A percentile compares a stretch with the other conserved stretches of the same genome.
Conservation (phyloP, 2,888 invertebrate genomes). For the Biston betularia region DNA sequence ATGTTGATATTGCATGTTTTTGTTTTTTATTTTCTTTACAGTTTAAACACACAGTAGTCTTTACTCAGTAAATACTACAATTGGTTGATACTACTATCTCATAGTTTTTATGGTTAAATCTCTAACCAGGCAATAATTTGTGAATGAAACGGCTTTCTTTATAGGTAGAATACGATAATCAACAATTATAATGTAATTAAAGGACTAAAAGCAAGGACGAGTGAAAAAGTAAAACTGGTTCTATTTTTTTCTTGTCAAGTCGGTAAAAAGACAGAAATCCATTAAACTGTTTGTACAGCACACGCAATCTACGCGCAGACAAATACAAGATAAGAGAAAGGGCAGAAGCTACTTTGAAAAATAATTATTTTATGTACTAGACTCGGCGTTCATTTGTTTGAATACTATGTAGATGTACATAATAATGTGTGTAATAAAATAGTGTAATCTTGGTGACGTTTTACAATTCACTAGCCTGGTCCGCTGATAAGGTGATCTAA, state of each 20-base stretch:
- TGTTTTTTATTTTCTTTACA: too few species aligned
- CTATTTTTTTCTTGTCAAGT: slow-evolving; percentile 1
- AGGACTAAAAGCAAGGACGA: not conserved
- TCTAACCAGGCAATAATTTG: not conserved
- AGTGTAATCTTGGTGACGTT: too few species aligned
- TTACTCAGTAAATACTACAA: too few species aligned
- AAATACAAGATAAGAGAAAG: not conserved
- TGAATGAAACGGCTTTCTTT: not conserved
- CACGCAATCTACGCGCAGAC: slow-evolving; percentile 18
- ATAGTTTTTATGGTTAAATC: not conserved
- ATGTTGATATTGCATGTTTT: not conserved
- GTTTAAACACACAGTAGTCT: too few species aligned
- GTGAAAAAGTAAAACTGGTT: slow-evolving; percentile 7
- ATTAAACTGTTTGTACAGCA: slow-evolving; percentile 14
- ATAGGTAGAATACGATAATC: slow-evolving; percentile 9
- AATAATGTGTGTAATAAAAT: too few species aligned
- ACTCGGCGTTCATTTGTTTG: too few species aligned
- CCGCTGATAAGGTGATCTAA: too few species aligned
- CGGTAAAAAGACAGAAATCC: slow-evolving; percentile 18
- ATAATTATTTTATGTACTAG: too few species aligned
- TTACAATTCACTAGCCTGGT: too few species aligned
- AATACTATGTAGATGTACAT: too few species aligned
- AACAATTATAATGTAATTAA: slow-evolving; percentile 5
- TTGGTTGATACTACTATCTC: not conserved
- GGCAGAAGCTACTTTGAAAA: not conserved